Conservation (phyloP, 2,888 invertebrate species). For the Spicauda simplicius region DNA sequence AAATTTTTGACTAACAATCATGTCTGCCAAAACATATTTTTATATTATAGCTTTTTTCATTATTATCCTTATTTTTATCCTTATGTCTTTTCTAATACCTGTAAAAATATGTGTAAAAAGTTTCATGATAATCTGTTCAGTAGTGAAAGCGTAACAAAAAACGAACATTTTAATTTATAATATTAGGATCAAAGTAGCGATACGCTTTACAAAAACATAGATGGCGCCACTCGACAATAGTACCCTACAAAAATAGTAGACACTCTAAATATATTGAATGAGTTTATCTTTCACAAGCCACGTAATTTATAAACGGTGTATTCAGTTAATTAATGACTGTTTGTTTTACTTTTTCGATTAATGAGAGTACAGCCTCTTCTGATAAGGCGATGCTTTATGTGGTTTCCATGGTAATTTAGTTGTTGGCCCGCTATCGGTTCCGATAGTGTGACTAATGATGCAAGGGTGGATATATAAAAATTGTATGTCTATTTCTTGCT, state of each 20-base stretch:
- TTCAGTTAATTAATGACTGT: conserved; percentile 67
- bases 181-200: too few species aligned
- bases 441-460: conserved; percentile 35
- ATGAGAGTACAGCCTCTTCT: conserved; percentile 47
- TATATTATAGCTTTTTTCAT: too few species aligned
- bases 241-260: not conserved
- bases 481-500: not conserved
- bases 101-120: too few species aligned
- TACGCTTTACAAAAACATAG: not conserved
- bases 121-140: too few species aligned
- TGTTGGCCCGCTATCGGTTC: conserved; percentile 29
- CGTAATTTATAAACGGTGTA: conserved; percentile 67
- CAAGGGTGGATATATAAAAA: not conserved
- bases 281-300: conserved; percentile 54
- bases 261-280: conserved; percentile 74
- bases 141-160: too few species aligned
- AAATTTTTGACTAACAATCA: too few species aligned
- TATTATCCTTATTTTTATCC: too few species aligned
- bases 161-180: too few species aligned
- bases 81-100: too few species aligned
- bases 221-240: not conserved
- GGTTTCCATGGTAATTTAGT: conserved; percentile 53
- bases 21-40: too few species aligned
- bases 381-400: conserved; percentile 55
- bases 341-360: conserved; percentile 56